Evolutionary conservation across 2,113 vertebrate genomes (phyloP).

Genomic region (Turdus rufiventris): DNA sequence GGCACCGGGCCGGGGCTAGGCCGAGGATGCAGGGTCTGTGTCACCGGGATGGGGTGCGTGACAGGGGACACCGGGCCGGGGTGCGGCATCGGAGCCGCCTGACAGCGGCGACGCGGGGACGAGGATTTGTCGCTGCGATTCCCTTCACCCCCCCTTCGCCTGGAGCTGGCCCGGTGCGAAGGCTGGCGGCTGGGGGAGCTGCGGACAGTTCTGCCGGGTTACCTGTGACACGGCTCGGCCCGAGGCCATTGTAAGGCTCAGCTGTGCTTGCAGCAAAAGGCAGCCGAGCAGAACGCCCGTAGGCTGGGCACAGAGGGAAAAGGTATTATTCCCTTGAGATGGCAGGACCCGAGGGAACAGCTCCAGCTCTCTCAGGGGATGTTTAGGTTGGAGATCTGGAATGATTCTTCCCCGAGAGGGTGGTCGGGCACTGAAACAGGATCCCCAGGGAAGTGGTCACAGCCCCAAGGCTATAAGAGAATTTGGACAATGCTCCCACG

Average conservation of each 20-base stretch:
- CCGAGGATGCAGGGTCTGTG: too few species aligned
- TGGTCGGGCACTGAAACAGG: not conserved
- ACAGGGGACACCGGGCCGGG: rapidly evolving
- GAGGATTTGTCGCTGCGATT: too few species aligned
- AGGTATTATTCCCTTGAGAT: not conserved
- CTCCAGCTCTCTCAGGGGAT: not conserved
- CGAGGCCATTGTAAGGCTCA: not conserved
- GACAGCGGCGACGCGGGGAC: not conserved
- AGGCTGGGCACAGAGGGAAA: too few species aligned
- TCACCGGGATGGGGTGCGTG: too few species aligned
- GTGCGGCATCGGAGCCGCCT: too few species aligned
- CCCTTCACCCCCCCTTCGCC: rapidly evolving
- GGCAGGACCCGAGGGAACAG: not conserved
- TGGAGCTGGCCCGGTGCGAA: too few species aligned
- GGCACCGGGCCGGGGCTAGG: too few species aligned
- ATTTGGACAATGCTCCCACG: not conserved
- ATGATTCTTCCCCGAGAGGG: not conserved
- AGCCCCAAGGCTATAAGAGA: too few species aligned
- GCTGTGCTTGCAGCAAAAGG: not conserved
- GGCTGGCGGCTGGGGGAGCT: not conserved
- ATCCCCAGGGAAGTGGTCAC: not conserved
- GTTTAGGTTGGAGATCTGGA: not conserved
- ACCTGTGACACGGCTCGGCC: not conserved
- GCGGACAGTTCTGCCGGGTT: rapidly evolving
- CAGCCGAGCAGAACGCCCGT: rapidly evolving